These are phyloP conservation scores for Nothocercus julius DNA, from an alignment of 2,113 vertebrate genomes.

Conservation along the genomic window DNA sequence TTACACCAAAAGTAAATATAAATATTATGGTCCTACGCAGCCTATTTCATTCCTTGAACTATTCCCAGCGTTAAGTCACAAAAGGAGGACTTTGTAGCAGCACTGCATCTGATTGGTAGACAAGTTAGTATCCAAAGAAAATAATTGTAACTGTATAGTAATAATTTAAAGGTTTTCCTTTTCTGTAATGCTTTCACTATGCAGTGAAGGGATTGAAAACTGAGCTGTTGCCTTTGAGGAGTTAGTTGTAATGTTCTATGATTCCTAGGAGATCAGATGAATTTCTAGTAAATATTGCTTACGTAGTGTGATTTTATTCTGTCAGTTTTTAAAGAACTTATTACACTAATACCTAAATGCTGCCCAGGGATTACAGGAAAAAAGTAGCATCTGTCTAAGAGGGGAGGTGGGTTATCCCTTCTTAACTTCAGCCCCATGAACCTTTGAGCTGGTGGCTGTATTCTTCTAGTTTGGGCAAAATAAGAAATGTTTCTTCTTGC, in stretches of 20 bases:
- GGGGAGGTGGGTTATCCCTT: neutral
- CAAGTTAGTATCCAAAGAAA: neutral
- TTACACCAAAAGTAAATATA: neutral
- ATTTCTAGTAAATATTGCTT: conserved; percentile 55
- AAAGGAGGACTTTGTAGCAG: neutral
- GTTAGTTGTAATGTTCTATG: conserved; percentile 4
- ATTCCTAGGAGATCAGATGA: conserved; percentile 35
- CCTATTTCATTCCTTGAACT: neutral
- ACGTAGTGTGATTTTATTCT: conserved; percentile 38
- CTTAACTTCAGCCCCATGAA: neutral
- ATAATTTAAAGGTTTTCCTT: neutral
- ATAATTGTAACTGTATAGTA: neutral
- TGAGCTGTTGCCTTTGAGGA: conserved; percentile 1
- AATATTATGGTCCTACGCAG: neutral
- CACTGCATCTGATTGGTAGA: neutral
- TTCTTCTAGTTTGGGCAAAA: neutral
- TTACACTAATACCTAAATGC: conserved; percentile 18
- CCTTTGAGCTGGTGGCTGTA: neutral
- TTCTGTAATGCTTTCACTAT: neutral
- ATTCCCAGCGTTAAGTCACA: neutral
- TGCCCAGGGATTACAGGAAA: conserved; percentile 23
- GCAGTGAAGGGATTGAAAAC: conserved; percentile 7
- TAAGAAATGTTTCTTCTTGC: neutral
- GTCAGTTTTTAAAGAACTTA: conserved; percentile 10
- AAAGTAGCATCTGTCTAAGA: conserved; percentile 7